Percentiles rank a stretch among this genome's conserved stretches.
Evolutionary conservation across 2,888 invertebrate species (phyloP).

Genomic region (Oscheius sp.): DNA sequence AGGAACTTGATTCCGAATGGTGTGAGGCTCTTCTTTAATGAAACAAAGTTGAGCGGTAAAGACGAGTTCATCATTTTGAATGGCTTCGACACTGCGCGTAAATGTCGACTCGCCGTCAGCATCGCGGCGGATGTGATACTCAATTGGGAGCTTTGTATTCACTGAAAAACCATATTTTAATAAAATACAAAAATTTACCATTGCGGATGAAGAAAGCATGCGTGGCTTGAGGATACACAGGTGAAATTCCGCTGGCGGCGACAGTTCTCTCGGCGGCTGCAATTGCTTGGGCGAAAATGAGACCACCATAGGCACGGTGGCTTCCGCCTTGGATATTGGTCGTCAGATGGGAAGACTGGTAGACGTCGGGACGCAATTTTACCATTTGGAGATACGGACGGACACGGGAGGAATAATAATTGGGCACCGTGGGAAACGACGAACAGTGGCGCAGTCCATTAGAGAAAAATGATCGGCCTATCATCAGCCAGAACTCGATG

Average conservation of each 20-base stretch:
- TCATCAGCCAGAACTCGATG: no score
- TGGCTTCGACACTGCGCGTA: slow-evolving; percentile 73
- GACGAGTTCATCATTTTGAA: slow-evolving; percentile 74
- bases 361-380: background rate
- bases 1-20: slow-evolving; percentile 47
- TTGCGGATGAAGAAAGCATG: slow-evolving; percentile 68
- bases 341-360: background rate
- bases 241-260: slow-evolving; percentile 39
- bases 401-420: background rate
- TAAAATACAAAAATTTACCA: slow-evolving; percentile 21
- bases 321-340: slow-evolving; percentile 44
- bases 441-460: background rate
- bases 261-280: slow-evolving; percentile 66
- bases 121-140: slow-evolving; percentile 74
- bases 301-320: slow-evolving; percentile 66
- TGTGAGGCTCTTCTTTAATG: slow-evolving; percentile 49
- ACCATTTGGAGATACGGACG: background rate
- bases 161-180: slow-evolving; percentile 46
- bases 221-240: slow-evolving; percentile 63
- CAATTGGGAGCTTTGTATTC: slow-evolving; percentile 70
- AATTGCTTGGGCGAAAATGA: slow-evolving; percentile 65
- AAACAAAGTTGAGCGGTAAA: slow-evolving; percentile 71
- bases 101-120: slow-evolving; percentile 73
- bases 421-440: background rate
- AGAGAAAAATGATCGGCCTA: no score